These are phyloP conservation scores for Odontothrips loti DNA, from an alignment of 2,888 invertebrate species.

Conservation along the genomic window DNA sequence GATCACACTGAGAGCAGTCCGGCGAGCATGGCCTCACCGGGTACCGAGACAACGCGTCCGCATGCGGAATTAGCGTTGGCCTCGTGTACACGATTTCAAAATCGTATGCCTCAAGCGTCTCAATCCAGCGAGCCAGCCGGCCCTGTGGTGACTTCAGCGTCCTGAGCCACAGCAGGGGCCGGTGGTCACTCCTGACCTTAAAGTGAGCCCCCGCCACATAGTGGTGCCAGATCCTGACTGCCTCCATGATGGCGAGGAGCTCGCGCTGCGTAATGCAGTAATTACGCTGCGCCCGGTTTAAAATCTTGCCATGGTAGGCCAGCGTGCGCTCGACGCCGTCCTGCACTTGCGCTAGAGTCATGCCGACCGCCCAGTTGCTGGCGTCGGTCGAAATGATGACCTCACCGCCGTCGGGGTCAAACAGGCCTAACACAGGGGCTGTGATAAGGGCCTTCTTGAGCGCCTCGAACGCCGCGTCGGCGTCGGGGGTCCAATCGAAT, in stretches of 20 bases:
- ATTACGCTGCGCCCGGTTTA: background rate
- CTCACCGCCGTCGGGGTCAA: background rate
- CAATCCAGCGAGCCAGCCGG: background rate
- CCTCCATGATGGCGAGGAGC: background rate
- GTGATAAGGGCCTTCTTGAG: background rate
- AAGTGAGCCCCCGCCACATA: background rate
- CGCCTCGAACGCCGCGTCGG: background rate
- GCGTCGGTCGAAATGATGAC: background rate
- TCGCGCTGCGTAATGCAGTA: constrained; percentile 4
- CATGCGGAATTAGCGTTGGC: background rate
- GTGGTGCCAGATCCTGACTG: background rate
- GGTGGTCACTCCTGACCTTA: background rate
- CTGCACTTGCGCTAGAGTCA: background rate
- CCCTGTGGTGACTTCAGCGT: background rate
- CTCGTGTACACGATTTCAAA: background rate
- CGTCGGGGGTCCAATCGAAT: background rate
- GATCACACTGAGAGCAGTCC: background rate
- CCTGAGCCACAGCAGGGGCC: background rate
- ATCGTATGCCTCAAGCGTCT: background rate
- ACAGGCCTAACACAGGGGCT: background rate
- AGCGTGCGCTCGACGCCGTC: background rate
- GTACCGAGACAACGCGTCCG: background rate
- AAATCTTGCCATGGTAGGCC: background rate
- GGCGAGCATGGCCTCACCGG: background rate
- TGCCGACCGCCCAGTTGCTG: background rate